Conservation (phyloP, 2,113 vertebrate species). For the Ptychochromis oligacanthus region DNA sequence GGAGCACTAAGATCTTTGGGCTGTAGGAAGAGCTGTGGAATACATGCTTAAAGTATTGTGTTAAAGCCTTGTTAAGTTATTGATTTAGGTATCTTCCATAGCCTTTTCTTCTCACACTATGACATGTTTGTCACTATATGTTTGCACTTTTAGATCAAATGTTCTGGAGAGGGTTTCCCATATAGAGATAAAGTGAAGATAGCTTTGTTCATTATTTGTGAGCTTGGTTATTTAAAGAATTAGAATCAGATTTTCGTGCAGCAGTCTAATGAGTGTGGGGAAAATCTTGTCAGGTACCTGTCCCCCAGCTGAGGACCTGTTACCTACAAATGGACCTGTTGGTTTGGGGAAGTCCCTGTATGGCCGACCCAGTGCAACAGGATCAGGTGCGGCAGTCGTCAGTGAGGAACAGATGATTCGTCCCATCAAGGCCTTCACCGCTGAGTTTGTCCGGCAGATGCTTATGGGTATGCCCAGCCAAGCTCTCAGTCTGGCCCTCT, state of each 20-base stretch:
- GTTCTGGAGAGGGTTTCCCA: neutral
- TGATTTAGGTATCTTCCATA: neutral
- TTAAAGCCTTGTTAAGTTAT: neutral
- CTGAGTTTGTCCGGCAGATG: conserved; percentile 95
- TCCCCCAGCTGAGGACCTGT: conserved; percentile 82
- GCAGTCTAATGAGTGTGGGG: neutral
- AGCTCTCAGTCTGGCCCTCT: conserved; percentile 90
- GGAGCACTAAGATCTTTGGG: neutral
- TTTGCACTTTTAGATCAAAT: neutral
- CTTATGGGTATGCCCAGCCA: conserved; percentile 96
- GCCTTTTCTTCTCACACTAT: neutral
- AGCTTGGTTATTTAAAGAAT: neutral
- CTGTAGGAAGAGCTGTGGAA: neutral
- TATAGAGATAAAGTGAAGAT: accelerated
- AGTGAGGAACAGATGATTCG: conserved; percentile 97
- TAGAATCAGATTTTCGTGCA: neutral
- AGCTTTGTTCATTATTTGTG: accelerated
- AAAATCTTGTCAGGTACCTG: conserved; percentile 57
- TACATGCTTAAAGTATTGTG: neutral
- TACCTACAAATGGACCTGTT: conserved; percentile 89
- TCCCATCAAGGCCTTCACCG: conserved; percentile 96
- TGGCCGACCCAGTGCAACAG: conserved; percentile 77
- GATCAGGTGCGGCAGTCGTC: conserved; percentile 77
- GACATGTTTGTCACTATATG: neutral
- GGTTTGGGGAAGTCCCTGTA: conserved; percentile 88